phyloP scores from a whole-genome alignment of 2,797 vertebrate genomes.

The Falco concolor region DNA sequence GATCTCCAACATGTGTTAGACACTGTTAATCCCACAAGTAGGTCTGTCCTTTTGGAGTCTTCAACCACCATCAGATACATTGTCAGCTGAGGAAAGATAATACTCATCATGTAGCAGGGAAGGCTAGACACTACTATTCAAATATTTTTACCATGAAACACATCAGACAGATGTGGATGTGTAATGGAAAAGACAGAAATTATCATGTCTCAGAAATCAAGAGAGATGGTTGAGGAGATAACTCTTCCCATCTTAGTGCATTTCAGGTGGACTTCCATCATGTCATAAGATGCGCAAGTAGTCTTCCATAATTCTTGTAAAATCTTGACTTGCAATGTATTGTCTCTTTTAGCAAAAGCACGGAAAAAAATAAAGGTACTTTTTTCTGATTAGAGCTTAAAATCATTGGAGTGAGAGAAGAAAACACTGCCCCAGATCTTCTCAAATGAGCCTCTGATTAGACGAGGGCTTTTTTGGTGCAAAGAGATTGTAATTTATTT shows the following conservation, averaged over 20 bases:
- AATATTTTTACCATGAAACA: not conserved
- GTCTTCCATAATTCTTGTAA: not conserved
- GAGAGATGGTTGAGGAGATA: not conserved
- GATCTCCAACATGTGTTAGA: not conserved
- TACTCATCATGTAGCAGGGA: not conserved
- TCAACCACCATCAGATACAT: not conserved
- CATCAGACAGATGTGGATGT: not conserved
- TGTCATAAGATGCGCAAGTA: not conserved
- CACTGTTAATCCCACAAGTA: not conserved
- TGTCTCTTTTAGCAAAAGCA: not conserved
- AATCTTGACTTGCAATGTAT: not conserved
- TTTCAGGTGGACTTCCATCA: not conserved
- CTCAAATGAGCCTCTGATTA: constrained; percentile 25
- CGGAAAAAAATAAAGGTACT: not conserved
- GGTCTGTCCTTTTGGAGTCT: not conserved
- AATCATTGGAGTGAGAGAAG: not conserved
- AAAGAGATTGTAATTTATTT: constrained; percentile 12
- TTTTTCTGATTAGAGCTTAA: constrained; percentile 4
- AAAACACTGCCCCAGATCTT: not conserved
- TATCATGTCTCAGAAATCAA: not conserved
- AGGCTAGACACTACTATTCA: not conserved
- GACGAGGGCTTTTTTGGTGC: not conserved
- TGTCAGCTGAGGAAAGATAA: not conserved
- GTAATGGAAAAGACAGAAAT: not conserved
- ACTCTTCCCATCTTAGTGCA: not conserved